Base-by-base conservation (phyloP, 2,113 vertebrate genomes). In the Oreamnos americanus region DNA sequence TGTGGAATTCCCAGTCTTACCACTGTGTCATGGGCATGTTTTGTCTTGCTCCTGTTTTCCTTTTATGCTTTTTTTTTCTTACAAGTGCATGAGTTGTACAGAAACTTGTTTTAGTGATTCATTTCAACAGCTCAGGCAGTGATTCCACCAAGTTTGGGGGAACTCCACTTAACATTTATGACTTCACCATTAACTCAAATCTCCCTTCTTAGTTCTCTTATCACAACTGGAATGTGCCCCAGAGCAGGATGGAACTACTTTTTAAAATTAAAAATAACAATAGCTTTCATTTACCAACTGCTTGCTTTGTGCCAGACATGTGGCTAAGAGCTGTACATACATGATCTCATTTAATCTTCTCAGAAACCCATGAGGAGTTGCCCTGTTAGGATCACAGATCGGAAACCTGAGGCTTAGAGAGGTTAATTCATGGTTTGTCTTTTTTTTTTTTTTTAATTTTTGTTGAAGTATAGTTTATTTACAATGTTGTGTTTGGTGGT, bases 101-200 rank as follows among this genome's bases (percentile, higher is more conserved):
- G 97, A 96, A 98, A 97, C 98, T 94, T 78, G 36, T 47, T 57
- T 7, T 2, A 36, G 49, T 98, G 97, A 97, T 92, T 98, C 98
- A 98, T 28, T 87, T 64, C 74, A 45, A 45, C 55, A 90, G 78
- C 76, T 3, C 26, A 84, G 43, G 3, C 28, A 26, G 45, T 47
- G 87, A 95, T 43, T 26, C 82, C 55, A 11, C 78, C 0, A 36
- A 30, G 78, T 36, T 58, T 58, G 39, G 94, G 81, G 74, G 87
- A 51, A 92, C 23, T 49, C 64, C 26, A 8, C 62, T 84, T 5
- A 33, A 9, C 17, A 17, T 67, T 6, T 17, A 6, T 67, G 76
- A 94, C 51, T 87, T 51, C 39, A 39, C 28, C 2, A 21, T 8
- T 1, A 87, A 26, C 51, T 7, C 21, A 45, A n/a, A 12, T 43